These are phyloP conservation scores for Drosophila pandora DNA, from an alignment of 1,140 invertebrate genomes.

Conservation along the genomic window DNA sequence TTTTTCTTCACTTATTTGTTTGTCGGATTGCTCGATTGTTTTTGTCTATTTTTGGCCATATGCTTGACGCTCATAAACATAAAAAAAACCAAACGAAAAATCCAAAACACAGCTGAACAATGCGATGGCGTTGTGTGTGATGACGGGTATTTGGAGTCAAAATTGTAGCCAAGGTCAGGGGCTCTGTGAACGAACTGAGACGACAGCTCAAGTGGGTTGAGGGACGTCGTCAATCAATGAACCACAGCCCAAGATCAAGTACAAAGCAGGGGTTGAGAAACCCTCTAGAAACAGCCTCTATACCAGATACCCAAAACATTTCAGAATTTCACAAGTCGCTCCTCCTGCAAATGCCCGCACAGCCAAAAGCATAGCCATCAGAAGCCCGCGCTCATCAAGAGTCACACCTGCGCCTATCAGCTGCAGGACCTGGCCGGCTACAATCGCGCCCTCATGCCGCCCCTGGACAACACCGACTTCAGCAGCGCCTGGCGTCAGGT, in stretches of 20 bases:
- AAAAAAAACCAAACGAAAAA: slow-evolving; percentile 15
- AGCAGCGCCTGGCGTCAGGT: slow-evolving; percentile 62
- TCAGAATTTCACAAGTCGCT: slow-evolving; percentile 79
- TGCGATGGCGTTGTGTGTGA: slow-evolving; percentile 26
- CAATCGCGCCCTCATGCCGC: slow-evolving; percentile 71
- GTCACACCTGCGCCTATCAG: slow-evolving; percentile 72
- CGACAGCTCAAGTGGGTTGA: slow-evolving; percentile 43
- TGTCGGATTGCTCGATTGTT: slow-evolving; percentile 23
- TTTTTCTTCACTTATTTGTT: slow-evolving; percentile 32
- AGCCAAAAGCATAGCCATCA: slow-evolving; percentile 53
- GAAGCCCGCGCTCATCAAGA: slow-evolving; percentile 69
- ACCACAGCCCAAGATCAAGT: slow-evolving; percentile 67
- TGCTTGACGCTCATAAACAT: slow-evolving; percentile 40
- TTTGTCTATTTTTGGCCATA: slow-evolving; percentile 52
- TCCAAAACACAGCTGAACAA: slow-evolving; percentile 50
- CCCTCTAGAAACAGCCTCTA: not conserved
- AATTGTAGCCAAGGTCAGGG: slow-evolving; percentile 78
- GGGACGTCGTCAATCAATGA: slow-evolving; percentile 69
- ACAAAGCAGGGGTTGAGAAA: slow-evolving; percentile 43
- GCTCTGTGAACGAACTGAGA: slow-evolving; percentile 76
- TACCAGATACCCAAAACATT: slow-evolving; percentile 20
- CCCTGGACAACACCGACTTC: slow-evolving; percentile 69
- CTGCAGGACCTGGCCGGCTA: slow-evolving; percentile 66
- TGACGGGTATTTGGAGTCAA: slow-evolving; percentile 38
- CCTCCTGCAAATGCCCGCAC: slow-evolving; percentile 70